Evolutionary conservation across 2,113 vertebrate genomes (phyloP).

Genomic region (Pimephales promelas): DNA sequence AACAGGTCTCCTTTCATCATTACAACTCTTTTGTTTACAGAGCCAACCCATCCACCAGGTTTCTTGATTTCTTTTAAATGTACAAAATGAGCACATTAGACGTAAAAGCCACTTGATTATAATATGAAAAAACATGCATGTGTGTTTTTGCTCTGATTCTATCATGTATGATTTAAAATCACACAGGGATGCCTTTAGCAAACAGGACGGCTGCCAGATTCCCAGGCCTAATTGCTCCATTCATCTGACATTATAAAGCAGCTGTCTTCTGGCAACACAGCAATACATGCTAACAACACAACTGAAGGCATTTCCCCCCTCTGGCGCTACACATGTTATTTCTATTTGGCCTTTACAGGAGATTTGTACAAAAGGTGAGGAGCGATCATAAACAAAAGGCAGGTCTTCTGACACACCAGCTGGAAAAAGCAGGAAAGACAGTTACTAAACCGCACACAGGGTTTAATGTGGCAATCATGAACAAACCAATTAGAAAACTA

Average conservation of each 20-base stretch:
- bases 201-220: conserved; percentile 23
- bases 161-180: conserved; percentile 14
- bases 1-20: neutral
- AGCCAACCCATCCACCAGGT: neutral
- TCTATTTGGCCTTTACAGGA: conserved; percentile 10
- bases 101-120: neutral
- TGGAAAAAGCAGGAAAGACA: neutral
- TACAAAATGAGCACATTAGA: neutral
- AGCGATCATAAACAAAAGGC: conserved; percentile 17
- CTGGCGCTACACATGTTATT: conserved; percentile 20
- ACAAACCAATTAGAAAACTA: neutral
- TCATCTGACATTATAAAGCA: conserved; percentile 31
- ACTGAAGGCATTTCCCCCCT: conserved; percentile 8
- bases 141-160: neutral
- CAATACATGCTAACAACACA: conserved; percentile 26
- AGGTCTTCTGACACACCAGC: neutral
- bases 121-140: neutral
- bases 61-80: conserved; percentile 2
- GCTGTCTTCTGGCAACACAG: conserved; percentile 34
- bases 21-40: neutral
- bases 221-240: conserved; percentile 11
- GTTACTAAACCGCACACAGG: neutral
- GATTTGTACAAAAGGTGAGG: neutral
- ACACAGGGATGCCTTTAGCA: neutral
- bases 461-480: neutral